These are phyloP conservation scores for Tadarida brasiliensis DNA, from an alignment of 2,797 vertebrate genomes.

Conservation along the genomic window DNA sequence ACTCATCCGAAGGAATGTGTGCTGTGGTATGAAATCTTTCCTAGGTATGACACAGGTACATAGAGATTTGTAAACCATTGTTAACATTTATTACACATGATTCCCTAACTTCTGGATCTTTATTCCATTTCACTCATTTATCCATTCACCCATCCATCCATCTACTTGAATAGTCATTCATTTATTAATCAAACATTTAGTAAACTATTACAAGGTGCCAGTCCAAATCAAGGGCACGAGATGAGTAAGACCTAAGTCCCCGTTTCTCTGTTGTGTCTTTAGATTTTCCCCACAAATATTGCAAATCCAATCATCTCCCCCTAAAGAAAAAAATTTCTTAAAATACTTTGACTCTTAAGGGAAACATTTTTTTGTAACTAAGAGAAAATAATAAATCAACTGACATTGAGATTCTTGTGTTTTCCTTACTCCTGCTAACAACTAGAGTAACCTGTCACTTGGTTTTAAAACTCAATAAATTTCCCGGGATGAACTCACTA, in stretches of 20 bases:
- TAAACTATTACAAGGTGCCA: neutral
- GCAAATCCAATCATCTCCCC: neutral
- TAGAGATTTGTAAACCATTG: neutral
- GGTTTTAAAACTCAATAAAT: slow-evolving; percentile 55
- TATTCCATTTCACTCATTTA: neutral
- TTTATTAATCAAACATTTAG: neutral
- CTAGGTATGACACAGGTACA: neutral
- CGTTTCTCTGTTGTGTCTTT: neutral
- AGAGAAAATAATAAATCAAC: slow-evolving; percentile 54
- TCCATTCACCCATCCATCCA: neutral
- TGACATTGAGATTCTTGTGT: slow-evolving; percentile 34
- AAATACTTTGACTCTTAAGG: slow-evolving; percentile 42
- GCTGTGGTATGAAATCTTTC: neutral
- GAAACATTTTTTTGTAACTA: slow-evolving; percentile 56
- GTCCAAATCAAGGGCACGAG: neutral
- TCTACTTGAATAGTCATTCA: neutral
- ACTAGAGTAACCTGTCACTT: neutral
- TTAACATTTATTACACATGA: neutral
- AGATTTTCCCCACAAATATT: neutral
- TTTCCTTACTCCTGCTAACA: slow-evolving; percentile 39
- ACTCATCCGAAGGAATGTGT: neutral
- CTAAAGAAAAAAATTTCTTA: neutral
- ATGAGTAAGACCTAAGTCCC: neutral
- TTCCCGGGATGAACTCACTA: neutral
- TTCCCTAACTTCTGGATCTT: neutral